Base-by-base conservation (phyloP, 2,113 vertebrate genomes). In the Limnothrissa miodon region DNA sequence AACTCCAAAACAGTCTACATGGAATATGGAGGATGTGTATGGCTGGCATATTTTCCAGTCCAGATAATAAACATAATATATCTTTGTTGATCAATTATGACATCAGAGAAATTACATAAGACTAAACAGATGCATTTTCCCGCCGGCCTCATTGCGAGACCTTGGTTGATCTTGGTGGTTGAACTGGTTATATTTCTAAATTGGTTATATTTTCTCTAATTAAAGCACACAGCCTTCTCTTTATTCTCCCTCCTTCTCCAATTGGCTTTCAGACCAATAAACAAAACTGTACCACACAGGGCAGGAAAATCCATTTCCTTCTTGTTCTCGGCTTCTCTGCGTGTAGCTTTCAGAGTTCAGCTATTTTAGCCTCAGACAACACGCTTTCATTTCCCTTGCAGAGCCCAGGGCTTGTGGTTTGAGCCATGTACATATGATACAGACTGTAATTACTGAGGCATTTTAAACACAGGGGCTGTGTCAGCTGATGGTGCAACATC, bases 401-500 rank as follows among this genome's bases (percentile, higher is more conserved):
- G 66, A 80, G 87, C 33, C 33, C 66, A n/a, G 45, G 6, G 39
- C 13, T 48, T 78, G 78, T 66, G 78, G 85, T 42, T 83, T 53
- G 90, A 85, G 87, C 46, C 82, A 79, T 91, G 87, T 88, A 90
- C 85, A 86, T 78, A 79, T 88, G 88, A 86, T 56, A 87, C 92
- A 90, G 81, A 25, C 62, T 88, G 89, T 88, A 81, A 95, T 94
- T 94, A 94, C 82, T 39, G 80, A 93, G 89, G 88, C 85, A 93
- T 92, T 93, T 93, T 93, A 95, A 93, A 95, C 90, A 94, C 89
- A 92, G 93, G 88, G 82, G 83, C 86, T 78, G 84, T 82, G 92
- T 94, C 90, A 93, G 92, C 92, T 89, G 87, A 91, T 85, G 36
- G 88, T 86, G 81, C 70, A 89, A n/a, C 93, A 93, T 94, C 91